Evolutionary conservation across 2,797 vertebrate genomes (phyloP), one percentile per base, ranked within the genome.

Genomic region (Phylloscopus collybita): DNA sequence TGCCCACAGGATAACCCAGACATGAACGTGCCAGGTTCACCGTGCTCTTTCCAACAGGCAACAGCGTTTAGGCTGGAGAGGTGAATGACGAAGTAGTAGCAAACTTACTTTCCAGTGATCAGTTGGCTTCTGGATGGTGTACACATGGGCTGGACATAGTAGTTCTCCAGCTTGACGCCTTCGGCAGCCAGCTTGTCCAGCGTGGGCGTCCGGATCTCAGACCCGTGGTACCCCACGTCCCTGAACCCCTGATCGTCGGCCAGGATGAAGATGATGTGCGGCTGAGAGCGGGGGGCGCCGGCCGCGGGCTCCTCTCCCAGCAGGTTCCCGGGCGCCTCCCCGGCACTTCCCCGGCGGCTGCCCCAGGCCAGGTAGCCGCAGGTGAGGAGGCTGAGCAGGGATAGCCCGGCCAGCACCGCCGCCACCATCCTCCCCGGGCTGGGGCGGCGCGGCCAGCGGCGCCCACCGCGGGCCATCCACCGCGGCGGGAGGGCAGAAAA

Each of bases 221-320:
- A 99, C 16, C 99, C 99, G 69, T 99, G 99, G 97, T 99, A 99
- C 11, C 99, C 99, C 17, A 99, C 98, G 49, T 99, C 99, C 94
- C 99, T 93, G 97, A 99, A 99, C 17, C 99, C 99, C 86, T 99
- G 99, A n/a, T 99, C 99, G n/a, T 99, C 99, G 21, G 99, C 99
- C 92, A 99, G 98, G 86, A 99, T 98, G 95, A 99, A 99, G 62
- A 99, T 72, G 94, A 99, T 99, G 96, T 99, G 99, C 17, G 99
- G 99, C 96, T 97, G 98, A 2, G 98, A 94, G 74, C 93, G 44
- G 3, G 93, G 18, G n/a, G 83, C 54, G 2, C 96, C 95, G 8
- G 97, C 88, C 54, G 96, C 97, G 2, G 93, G 96, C 36, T 65
- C 79, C 18, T 94, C 97, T 45, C 73, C 93, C 94, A 36, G 47